Percentiles rank a stretch among this genome's conserved stretches.
Conservation (phyloP, 2,797 vertebrate genomes). For the Poliocrania exsul region DNA sequence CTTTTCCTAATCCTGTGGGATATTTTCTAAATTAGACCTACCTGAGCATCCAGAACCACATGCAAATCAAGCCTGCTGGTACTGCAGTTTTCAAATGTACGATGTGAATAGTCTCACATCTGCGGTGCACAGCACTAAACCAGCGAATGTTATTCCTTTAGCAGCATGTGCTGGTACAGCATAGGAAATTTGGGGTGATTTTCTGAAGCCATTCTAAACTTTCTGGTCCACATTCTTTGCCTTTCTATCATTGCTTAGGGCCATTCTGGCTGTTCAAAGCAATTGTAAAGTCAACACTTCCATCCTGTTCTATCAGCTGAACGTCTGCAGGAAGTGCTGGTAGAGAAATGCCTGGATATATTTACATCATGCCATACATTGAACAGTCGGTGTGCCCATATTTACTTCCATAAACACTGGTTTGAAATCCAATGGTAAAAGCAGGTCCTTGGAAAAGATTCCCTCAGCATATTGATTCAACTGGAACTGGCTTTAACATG, state of each 20-base stretch:
- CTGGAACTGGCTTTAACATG: neutral
- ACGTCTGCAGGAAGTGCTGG: neutral
- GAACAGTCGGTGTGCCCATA: rapidly evolving
- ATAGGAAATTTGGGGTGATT: neutral
- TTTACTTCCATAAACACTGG: neutral
- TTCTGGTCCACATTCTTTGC: neutral
- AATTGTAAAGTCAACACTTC: neutral
- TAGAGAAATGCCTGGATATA: neutral
- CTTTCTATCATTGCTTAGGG: neutral
- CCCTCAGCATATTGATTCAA: neutral
- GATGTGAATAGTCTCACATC: neutral
- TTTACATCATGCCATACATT: neutral
- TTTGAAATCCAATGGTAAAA: neutral
- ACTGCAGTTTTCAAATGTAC: neutral
- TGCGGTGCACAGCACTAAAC: neutral
- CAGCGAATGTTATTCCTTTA: neutral
- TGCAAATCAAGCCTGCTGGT: constrained; percentile 2
- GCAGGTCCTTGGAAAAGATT: neutral
- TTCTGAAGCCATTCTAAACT: neutral
- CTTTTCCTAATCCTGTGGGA: neutral
- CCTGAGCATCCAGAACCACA: neutral
- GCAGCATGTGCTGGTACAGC: neutral
- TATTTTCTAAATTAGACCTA: constrained; percentile 31
- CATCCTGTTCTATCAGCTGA: neutral
- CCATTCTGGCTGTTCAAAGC: neutral